These are phyloP conservation scores for Chelonoidis abingdonii DNA, from an alignment of 2,113 vertebrate genomes.

Conservation along the genomic window DNA sequence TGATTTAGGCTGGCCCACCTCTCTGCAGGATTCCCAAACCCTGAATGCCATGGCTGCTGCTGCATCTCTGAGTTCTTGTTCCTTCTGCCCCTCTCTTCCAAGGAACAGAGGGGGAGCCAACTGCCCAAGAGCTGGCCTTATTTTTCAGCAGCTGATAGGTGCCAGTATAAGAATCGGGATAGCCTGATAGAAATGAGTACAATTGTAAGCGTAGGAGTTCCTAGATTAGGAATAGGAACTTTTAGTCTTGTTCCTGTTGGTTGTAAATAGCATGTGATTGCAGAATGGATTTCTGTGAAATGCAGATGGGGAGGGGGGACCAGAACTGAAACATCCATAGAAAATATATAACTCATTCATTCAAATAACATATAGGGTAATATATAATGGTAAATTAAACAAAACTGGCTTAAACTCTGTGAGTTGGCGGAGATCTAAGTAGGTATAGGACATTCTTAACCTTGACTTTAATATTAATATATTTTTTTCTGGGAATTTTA, in stretches of 20 bases:
- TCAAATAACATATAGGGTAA: background rate
- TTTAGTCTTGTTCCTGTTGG: background rate
- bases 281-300: background rate
- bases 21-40: background rate
- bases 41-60: background rate
- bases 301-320: background rate
- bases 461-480: background rate
- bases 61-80: background rate
- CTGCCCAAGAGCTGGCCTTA: background rate
- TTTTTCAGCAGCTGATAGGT: background rate
- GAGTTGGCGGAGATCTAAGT: background rate
- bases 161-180: background rate
- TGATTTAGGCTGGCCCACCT: background rate
- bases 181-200: background rate
- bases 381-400: background rate
- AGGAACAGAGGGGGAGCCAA: background rate
- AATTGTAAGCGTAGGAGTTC: background rate
- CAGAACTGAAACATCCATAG: background rate
- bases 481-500: too few relatives aligned
- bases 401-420: background rate
- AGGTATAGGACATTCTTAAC: background rate
- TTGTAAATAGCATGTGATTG: background rate
- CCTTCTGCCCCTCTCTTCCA: background rate
- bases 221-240: background rate
- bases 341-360: too few relatives aligned